Evolutionary conservation across 2,797 vertebrate genomes (phyloP), one percentile per base, ranked within the genome.

Genomic region (Manis pentadactyla): DNA sequence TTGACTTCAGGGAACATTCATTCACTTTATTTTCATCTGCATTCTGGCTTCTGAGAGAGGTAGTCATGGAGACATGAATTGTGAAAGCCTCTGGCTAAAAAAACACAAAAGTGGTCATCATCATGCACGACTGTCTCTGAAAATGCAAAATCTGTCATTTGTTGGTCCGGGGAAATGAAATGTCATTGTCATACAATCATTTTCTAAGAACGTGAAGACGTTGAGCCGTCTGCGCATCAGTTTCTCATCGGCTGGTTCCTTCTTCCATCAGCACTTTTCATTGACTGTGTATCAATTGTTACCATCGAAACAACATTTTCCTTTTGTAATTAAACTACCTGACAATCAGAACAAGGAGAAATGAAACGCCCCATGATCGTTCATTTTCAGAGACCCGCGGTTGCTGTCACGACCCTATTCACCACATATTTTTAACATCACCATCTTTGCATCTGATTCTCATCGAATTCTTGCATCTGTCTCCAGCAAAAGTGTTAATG

Each of bases 121-220:
- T 87, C 64, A 63, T 57, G 34, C 64, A 63, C 53, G 34, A 71
- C 14, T 29, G n/a, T 75, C 71, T 90, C 86, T 86, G 74, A 90
- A 96, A 93, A 94, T 69, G 29, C 66, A 90, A 68, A 61, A 92
- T 61, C 89, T 2, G 46, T 29, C 46, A 19, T 39, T 77, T 95
- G n/a, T 63, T 93, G 63, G 95, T 63, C 18, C 46, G 29, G 29
- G 86, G 4, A 94, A 96, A 92, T 92, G 2, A 53, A 23, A 83
- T 94, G 86, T 29, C 14, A 4, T 51, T 93, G 75, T 21, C 15
- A 53, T n/a, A 21, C 18, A 94, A 89, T 59, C 78, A 55, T 79
- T 97, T 37, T 53, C 11, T 59, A 37, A 93, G 57, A 42, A 25
- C 7, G 4, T 0, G 55, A 91, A 81, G 91, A 77, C 0, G 75